Evolutionary conservation across 2,888 invertebrate species (phyloP).

Genomic region (Aphidoletes aphidimyza): DNA sequence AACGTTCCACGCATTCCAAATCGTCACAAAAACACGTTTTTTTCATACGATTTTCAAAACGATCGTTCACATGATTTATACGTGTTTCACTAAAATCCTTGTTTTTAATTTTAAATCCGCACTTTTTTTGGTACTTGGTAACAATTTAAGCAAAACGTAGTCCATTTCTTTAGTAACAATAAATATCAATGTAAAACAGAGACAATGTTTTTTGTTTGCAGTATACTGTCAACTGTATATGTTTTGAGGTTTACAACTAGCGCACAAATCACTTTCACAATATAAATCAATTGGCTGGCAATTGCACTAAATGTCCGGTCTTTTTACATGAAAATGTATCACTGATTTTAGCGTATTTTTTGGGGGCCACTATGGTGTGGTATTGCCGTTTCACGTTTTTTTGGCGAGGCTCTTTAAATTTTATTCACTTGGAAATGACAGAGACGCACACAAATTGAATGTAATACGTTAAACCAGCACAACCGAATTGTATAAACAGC

Average conservation of each 20-base stretch:
- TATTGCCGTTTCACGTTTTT: background rate
- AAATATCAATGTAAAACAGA: too few relatives aligned
- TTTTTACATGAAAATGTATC: background rate
- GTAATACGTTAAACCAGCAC: conserved; percentile 6
- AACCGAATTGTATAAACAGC: conserved; percentile 26
- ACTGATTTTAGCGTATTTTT: background rate
- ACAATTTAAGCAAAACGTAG: too few relatives aligned
- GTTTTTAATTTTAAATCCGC: too few relatives aligned
- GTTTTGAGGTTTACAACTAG: background rate
- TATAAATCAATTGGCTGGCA: background rate
- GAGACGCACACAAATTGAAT: background rate
- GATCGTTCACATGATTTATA: too few relatives aligned
- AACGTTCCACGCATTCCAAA: too few relatives aligned
- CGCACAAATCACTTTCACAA: conserved; percentile 26
- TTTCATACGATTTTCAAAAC: too few relatives aligned
- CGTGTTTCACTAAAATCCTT: too few relatives aligned
- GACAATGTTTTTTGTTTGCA: too few relatives aligned
- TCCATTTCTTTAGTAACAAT: too few relatives aligned
- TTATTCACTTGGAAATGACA: background rate
- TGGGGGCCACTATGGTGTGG: too few relatives aligned
- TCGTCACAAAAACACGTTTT: too few relatives aligned
- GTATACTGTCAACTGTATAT: background rate
- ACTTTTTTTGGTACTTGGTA: too few relatives aligned
- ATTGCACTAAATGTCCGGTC: background rate
- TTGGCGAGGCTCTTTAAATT: background rate